These are phyloP conservation scores for Bombus terrestris DNA, from an alignment of 1,140 invertebrate species.

Conservation along the genomic window DNA sequence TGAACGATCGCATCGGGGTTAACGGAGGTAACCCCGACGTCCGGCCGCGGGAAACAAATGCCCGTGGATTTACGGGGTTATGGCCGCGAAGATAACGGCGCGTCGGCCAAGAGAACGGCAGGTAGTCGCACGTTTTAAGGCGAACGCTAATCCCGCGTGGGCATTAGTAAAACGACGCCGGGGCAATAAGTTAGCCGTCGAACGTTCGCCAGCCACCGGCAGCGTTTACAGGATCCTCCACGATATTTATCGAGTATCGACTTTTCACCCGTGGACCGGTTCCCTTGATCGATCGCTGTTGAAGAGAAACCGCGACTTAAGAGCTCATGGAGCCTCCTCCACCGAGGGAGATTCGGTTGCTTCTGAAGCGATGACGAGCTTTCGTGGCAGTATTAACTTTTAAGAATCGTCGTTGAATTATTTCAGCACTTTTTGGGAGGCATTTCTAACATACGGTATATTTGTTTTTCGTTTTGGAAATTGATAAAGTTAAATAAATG, in stretches of 20 bases:
- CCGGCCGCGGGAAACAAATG: conserved; percentile 64
- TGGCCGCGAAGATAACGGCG: conserved; percentile 61
- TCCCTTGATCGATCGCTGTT: conserved; percentile 26
- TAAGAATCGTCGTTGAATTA: not conserved
- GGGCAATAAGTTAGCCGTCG: conserved; percentile 60
- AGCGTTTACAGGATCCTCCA: conserved; percentile 22
- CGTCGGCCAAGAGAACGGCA: conserved; percentile 15
- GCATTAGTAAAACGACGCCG: conserved; percentile 62
- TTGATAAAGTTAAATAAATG: too few relatives aligned
- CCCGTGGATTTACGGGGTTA: conserved; percentile 68
- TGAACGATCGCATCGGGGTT: conserved; percentile 69
- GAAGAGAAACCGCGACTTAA: not conserved
- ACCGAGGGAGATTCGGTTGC: not conserved
- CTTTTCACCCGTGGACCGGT: conserved; percentile 38
- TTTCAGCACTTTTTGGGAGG: fast-evolving
- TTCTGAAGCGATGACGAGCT: not conserved
- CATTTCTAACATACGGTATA: too few relatives aligned
- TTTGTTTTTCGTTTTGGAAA: too few relatives aligned
- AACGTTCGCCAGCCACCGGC: conserved; percentile 20
- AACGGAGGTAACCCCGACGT: conserved; percentile 65
- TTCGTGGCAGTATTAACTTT: not conserved
- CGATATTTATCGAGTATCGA: conserved; percentile 49
- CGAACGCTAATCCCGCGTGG: conserved; percentile 59
- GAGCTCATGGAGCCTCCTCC: not conserved
- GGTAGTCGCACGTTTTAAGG: conserved; percentile 35